These are phyloP conservation scores for Odocoileus virginianus DNA, from an alignment of 2,113 vertebrate species.

Conservation along the genomic window DNA sequence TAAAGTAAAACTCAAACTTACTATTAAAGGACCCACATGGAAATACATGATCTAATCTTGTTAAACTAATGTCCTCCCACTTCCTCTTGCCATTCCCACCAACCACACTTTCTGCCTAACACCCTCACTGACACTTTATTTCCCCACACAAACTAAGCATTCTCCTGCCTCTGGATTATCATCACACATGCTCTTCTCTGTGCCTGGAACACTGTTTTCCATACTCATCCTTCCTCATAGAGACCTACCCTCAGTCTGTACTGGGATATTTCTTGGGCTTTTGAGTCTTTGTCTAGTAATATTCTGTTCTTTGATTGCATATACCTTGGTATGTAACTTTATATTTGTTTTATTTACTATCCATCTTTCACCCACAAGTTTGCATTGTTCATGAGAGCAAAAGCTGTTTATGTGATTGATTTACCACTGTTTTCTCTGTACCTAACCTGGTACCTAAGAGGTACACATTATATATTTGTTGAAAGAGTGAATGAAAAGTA, in stretches of 20 bases:
- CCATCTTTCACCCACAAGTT: not conserved
- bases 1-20: not conserved
- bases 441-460: not conserved
- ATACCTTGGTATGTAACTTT: not conserved
- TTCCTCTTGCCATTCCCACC: not conserved
- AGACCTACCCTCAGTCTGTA: not conserved
- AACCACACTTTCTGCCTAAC: not conserved
- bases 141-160: not conserved
- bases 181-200: not conserved
- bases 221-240: not conserved
- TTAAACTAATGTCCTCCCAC: not conserved
- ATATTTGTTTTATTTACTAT: slow-evolving; percentile 14
- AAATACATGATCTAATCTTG: not conserved
- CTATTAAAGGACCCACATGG: not conserved
- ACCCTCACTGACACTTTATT: not conserved
- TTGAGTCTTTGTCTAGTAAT: slow-evolving; percentile 10
- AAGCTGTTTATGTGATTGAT: not conserved
- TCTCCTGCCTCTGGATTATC: not conserved
- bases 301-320: slow-evolving; percentile 34
- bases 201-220: not conserved
- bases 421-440: slow-evolving; percentile 16
- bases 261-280: not conserved
- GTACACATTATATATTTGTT: not conserved
- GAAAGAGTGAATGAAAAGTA: slow-evolving; percentile 41
- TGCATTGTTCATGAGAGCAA: slow-evolving; percentile 21